Conservation (phyloP, 2,888 invertebrate genomes). For the Oxyteleia sp. region DNA sequence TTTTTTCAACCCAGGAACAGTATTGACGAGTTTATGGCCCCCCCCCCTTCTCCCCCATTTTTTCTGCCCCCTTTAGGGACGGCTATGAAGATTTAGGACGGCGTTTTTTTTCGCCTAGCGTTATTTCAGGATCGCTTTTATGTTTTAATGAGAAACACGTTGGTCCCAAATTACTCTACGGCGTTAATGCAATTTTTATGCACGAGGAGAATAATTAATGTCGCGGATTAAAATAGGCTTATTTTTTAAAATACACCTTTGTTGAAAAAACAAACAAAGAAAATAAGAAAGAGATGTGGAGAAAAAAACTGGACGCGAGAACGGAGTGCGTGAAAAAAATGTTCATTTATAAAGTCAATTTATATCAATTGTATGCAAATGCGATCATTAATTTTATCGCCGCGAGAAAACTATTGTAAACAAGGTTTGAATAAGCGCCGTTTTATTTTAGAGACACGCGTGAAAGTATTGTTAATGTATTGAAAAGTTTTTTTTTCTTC, state of each 20-base stretch:
- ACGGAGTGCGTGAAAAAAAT: conserved; percentile 22
- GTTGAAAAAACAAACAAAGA: background rate
- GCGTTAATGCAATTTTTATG: conserved; percentile 41
- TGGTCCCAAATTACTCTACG: conserved; percentile 13
- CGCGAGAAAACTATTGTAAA: conserved; percentile 46
- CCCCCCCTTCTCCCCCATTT: background rate
- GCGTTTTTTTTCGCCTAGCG: conserved; percentile 29
- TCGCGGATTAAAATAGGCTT: background rate
- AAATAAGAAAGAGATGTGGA: background rate
- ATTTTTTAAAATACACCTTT: background rate
- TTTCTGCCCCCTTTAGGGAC: background rate
- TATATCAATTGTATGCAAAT: conserved; percentile 53
- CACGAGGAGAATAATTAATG: conserved; percentile 16
- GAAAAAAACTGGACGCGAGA: background rate
- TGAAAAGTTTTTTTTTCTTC: background rate
- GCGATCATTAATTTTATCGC: conserved; percentile 42
- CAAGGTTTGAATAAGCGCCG: conserved; percentile 29
- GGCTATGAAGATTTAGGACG: conserved; percentile 33
- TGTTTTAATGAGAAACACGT: conserved; percentile 52
- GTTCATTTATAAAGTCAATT: conserved; percentile 43
- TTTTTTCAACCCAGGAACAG: conserved; percentile 9
- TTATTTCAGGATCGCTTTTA: conserved; percentile 47
- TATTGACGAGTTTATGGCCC: conserved; percentile 47
- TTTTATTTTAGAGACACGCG: background rate
- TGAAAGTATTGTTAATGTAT: background rate